These are phyloP conservation scores for Geococcyx californianus DNA, from an alignment of 2,113 vertebrate species.

Conservation along the genomic window DNA sequence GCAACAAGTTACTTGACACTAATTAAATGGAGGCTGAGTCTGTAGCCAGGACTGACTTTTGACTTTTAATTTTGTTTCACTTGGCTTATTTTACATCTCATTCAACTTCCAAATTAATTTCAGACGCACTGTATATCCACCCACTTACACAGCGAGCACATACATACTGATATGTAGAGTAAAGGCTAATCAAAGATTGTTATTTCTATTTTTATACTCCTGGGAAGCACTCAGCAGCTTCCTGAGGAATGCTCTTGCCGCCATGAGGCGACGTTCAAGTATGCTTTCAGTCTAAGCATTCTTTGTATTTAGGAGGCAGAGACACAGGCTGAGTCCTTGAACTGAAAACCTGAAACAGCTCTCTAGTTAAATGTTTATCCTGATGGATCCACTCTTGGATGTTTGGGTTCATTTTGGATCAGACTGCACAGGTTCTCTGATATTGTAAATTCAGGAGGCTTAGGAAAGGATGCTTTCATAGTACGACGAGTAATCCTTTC, in stretches of 20 bases:
- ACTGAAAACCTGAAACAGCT: not conserved
- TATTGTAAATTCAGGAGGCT: not conserved
- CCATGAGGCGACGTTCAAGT: not conserved
- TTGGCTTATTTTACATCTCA: not conserved
- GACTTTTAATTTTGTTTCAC: not conserved
- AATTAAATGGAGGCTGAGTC: not conserved
- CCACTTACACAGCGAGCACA: not conserved
- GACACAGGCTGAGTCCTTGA: not conserved
- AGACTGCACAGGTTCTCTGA: not conserved
- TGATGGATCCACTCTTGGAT: not conserved
- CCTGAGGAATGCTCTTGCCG: conserved; percentile 44
- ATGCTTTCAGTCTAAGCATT: not conserved
- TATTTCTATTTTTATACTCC: conserved; percentile 41
- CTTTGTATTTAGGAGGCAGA: not conserved
- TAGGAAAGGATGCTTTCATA: fast-evolving
- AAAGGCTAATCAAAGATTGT: not conserved
- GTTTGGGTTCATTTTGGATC: not conserved
- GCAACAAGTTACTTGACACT: not conserved
- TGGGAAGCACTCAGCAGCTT: conserved; percentile 51
- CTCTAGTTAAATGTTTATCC: not conserved
- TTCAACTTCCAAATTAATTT: not conserved
- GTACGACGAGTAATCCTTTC: not conserved
- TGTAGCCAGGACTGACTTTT: not conserved
- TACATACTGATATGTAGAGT: not conserved
- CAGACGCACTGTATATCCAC: not conserved